A percentile compares a stretch with the other conserved stretches of the same genome.
phyloP scores from a whole-genome alignment of 1,140 invertebrate genomes.

The Carposina sasakii region DNA sequence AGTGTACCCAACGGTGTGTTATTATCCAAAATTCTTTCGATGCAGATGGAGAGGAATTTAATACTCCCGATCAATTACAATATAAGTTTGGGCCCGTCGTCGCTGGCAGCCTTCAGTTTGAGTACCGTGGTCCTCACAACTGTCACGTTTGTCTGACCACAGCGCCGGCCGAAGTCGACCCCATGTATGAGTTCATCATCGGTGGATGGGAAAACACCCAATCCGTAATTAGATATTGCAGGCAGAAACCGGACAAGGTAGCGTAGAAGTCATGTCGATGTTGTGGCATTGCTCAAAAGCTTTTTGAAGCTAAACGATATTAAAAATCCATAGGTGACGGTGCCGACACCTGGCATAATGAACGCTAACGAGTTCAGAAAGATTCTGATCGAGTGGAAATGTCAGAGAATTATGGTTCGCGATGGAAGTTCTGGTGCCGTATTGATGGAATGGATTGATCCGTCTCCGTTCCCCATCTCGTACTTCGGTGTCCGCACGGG shows the following conservation, averaged over 20 bases:
- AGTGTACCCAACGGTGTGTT: constrained; percentile 44
- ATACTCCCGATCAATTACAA: constrained; percentile 73
- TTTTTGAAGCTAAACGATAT: constrained; percentile 17
- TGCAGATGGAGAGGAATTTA: constrained; percentile 67
- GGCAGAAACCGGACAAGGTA: constrained; percentile 78
- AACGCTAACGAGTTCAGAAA: constrained; percentile 71
- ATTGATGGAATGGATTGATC: constrained; percentile 74
- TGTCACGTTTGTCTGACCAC: constrained; percentile 74
- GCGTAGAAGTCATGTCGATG: constrained; percentile 24
- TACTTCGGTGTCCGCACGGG: constrained; percentile 77
- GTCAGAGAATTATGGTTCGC: constrained; percentile 70
- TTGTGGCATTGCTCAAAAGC: constrained; percentile 8
- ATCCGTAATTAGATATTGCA: constrained; percentile 76
- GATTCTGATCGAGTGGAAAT: constrained; percentile 75
- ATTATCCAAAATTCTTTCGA: constrained; percentile 22
- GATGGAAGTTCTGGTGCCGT: constrained; percentile 56
- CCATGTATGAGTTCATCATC: constrained; percentile 76
- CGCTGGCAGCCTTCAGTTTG: constrained; percentile 70
- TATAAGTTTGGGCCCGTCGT: constrained; percentile 74
- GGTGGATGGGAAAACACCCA: constrained; percentile 77
- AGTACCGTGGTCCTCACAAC: constrained; percentile 75
- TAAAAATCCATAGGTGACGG: constrained; percentile 65
- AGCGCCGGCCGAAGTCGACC: constrained; percentile 67
- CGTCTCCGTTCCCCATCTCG: constrained; percentile 73
- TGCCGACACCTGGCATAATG: constrained; percentile 72